A percentile compares a stretch with the other conserved stretches of the same genome.
These are phyloP conservation scores for Tachina lurida DNA, from an alignment of 2,888 invertebrate genomes.

Conservation along the genomic window DNA sequence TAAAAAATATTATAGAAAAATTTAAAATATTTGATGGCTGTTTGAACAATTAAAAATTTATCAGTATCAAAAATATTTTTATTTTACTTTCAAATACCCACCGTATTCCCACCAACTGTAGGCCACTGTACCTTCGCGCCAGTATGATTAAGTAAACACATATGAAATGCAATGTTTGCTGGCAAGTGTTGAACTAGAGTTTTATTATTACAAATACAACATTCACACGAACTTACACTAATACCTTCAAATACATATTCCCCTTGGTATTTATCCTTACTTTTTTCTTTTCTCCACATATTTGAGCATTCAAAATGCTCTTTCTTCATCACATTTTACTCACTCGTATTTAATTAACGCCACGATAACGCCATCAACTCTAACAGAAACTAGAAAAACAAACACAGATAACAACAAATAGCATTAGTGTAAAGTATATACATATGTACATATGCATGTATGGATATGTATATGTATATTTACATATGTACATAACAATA, in stretches of 20 bases:
- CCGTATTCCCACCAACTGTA: background rate
- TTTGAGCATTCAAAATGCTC: slow-evolving; percentile 41
- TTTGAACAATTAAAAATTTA: too few relatives aligned
- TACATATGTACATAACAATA: background rate
- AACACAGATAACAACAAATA: slow-evolving; percentile 65
- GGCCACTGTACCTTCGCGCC: background rate
- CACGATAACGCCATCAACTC: slow-evolving; percentile 34
- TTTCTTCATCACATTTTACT: slow-evolving; percentile 41
- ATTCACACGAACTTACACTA: background rate
- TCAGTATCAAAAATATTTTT: too few relatives aligned
- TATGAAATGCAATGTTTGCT: background rate
- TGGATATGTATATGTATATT: too few relatives aligned
- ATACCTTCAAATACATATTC: slow-evolving; percentile 1
- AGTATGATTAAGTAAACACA: slow-evolving; percentile 13
- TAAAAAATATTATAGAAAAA: too few relatives aligned
- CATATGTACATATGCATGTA: too few relatives aligned
- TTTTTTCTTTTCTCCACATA: slow-evolving; percentile 22
- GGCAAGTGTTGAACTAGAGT: slow-evolving; percentile 26
- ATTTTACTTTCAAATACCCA: background rate
- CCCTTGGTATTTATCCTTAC: slow-evolving; percentile 24
- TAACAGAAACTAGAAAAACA: slow-evolving; percentile 15
- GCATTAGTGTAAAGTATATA: slow-evolving; percentile 35
- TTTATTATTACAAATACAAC: slow-evolving; percentile 18
- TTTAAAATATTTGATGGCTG: too few relatives aligned
- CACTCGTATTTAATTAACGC: slow-evolving; percentile 60